phyloP scores from a whole-genome alignment of 2,888 invertebrate species.

The Drosophila planitibia region DNA sequence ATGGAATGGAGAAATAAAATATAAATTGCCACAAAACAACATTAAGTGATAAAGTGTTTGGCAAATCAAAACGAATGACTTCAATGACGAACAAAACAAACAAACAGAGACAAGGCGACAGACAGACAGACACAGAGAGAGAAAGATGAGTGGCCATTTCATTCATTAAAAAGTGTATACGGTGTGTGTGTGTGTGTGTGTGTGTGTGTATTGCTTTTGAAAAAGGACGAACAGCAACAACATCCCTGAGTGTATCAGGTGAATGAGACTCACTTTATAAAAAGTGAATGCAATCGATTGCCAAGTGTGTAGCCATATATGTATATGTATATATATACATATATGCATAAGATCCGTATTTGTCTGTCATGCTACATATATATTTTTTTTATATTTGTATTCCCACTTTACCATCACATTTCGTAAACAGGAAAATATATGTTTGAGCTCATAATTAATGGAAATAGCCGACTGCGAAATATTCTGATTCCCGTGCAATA shows the following conservation, averaged over 20 bases:
- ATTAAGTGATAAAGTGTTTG: conserved; percentile 78
- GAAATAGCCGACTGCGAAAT: not conserved
- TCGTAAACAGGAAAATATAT: not conserved
- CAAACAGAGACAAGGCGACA: not conserved
- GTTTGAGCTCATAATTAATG: not conserved
- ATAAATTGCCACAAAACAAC: conserved; percentile 66
- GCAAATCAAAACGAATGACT: conserved; percentile 72
- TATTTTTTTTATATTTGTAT: not conserved
- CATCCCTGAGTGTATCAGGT: conserved; percentile 25
- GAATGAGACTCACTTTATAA: conserved; percentile 3
- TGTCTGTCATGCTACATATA: not conserved
- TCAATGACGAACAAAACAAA: conserved; percentile 35
- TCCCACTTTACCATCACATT: not conserved
- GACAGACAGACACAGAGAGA: not conserved
- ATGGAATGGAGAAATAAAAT: conserved; percentile 51
- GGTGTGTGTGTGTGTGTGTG: conserved; percentile 15
- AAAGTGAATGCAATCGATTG: not conserved
- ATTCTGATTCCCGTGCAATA: not conserved
- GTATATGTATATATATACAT: too few species aligned
- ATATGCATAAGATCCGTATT: not conserved
- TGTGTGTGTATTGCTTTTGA: conserved; percentile 11
- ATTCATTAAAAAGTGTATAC: conserved; percentile 45
- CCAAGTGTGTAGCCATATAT: not conserved
- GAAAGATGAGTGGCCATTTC: conserved; percentile 26
- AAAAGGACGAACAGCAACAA: not conserved